Percentiles rank a stretch among this genome's conserved stretches.
phyloP scores from a whole-genome alignment of 1,140 invertebrate genomes.

The Brachionus sp. region DNA sequence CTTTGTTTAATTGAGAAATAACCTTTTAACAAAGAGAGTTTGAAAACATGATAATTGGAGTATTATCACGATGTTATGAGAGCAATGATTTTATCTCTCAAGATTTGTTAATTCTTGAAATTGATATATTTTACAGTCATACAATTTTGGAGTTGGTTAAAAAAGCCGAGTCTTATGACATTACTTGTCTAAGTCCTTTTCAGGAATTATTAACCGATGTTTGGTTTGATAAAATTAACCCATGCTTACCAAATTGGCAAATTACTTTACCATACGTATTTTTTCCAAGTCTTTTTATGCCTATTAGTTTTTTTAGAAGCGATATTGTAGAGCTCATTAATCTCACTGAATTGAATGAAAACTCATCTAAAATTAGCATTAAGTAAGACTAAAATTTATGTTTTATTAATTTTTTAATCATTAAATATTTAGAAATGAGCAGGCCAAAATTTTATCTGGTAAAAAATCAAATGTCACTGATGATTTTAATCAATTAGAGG shows the following conservation, averaged over 20 bases:
- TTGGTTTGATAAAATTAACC: constrained; percentile 46
- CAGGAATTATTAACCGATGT: constrained; percentile 42
- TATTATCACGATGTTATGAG: background rate
- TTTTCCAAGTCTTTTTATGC: constrained; percentile 23
- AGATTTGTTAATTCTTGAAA: constrained; percentile 35
- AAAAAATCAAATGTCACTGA: background rate
- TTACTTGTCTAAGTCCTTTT: background rate
- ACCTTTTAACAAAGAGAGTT: background rate
- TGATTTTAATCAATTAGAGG: constrained; percentile 13
- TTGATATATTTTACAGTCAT: constrained; percentile 29
- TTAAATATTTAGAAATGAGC: constrained; percentile 29
- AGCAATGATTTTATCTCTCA: constrained; percentile 12
- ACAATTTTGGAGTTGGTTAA: constrained; percentile 25
- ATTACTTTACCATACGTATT: constrained; percentile 33
- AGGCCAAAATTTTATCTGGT: background rate
- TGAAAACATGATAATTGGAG: constrained; percentile 36
- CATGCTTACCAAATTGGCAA: constrained; percentile 27
- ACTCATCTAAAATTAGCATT: constrained; percentile 30
- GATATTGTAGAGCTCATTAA: constrained; percentile 41
- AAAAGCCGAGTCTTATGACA: constrained; percentile 12
- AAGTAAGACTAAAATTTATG: background rate
- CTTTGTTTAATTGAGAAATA: background rate
- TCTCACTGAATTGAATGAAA: constrained; percentile 40
- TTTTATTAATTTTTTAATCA: background rate
- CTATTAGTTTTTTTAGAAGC: constrained; percentile 41